Conservation (phyloP, 2,888 invertebrate genomes). For the Pseudococcus viburni region DNA sequence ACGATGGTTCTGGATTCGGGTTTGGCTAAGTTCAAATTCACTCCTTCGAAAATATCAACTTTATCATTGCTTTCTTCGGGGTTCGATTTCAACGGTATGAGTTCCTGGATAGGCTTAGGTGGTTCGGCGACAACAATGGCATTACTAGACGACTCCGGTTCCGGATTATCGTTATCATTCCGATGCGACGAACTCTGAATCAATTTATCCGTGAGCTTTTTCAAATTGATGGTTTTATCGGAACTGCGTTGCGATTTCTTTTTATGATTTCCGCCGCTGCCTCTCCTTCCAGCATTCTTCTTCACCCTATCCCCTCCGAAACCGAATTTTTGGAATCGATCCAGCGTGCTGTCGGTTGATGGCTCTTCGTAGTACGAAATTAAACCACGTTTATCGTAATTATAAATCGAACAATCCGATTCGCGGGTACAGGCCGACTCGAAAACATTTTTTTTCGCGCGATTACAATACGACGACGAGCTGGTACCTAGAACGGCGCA, state of each 20-base stretch:
- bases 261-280: slow-evolving; percentile 67
- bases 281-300: slow-evolving; percentile 69
- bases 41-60: slow-evolving; percentile 71
- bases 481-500: slow-evolving; percentile 21
- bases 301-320: slow-evolving; percentile 74
- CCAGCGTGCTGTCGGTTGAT: slow-evolving; percentile 74
- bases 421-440: slow-evolving; percentile 40
- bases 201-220: slow-evolving; percentile 84
- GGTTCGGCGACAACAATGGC: not conserved
- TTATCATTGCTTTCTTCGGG: slow-evolving; percentile 64
- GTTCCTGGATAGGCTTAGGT: not conserved
- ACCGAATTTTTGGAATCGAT: slow-evolving; percentile 85
- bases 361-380: slow-evolving; percentile 73
- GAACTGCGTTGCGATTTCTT: slow-evolving; percentile 70
- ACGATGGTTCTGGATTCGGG: slow-evolving; percentile 77
- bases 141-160: not conserved
- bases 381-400: slow-evolving; percentile 53
- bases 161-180: slow-evolving; percentile 36
- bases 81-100: slow-evolving; percentile 67
- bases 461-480: slow-evolving; percentile 15
- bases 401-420: slow-evolving; percentile 53
- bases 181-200: slow-evolving; percentile 71
- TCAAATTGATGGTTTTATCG: slow-evolving; percentile 76
- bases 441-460: slow-evolving; percentile 32
- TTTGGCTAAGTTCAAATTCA: slow-evolving; percentile 74